Evolutionary conservation across 2,888 invertebrate species (phyloP).

Genomic region (Acleris laterana): DNA sequence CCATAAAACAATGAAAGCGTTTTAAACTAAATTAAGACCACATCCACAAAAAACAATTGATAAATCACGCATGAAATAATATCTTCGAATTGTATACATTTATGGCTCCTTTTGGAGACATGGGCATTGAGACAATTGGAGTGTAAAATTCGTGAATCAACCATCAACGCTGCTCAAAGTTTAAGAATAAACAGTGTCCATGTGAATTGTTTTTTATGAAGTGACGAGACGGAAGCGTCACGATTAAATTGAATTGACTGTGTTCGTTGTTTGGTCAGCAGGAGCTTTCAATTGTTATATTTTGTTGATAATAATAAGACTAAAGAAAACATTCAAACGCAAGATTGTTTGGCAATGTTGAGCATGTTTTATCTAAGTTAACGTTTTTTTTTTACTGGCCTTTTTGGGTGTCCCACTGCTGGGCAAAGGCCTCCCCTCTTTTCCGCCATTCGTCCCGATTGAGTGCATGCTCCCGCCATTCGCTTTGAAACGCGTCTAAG

Average conservation of each 20-base stretch:
- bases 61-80: not conserved
- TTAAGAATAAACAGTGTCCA: constrained; percentile 14
- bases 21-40: not conserved
- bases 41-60: not conserved
- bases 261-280: too few relatives aligned
- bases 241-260: not conserved
- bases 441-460: too few relatives aligned
- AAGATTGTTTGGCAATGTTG: too few relatives aligned
- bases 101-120: not conserved
- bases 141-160: constrained; percentile 14
- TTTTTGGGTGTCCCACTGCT: too few relatives aligned
- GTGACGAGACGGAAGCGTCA: constrained; percentile 5
- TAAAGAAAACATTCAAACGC: too few relatives aligned
- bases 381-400: too few relatives aligned
- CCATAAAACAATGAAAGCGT: not conserved
- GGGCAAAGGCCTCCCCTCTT: too few relatives aligned
- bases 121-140: not conserved
- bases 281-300: too few relatives aligned
- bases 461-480: too few relatives aligned
- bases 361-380: too few relatives aligned
- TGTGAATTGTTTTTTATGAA: not conserved
- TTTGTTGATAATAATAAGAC: too few relatives aligned
- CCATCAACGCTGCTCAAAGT: constrained; percentile 13
- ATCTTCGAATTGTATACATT: not conserved
- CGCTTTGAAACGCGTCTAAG: too few relatives aligned